Percentiles rank a stretch among this genome's conserved stretches.
phyloP scores from a whole-genome alignment of 2,113 vertebrate genomes.

The Protomyctophum bolini region DNA sequence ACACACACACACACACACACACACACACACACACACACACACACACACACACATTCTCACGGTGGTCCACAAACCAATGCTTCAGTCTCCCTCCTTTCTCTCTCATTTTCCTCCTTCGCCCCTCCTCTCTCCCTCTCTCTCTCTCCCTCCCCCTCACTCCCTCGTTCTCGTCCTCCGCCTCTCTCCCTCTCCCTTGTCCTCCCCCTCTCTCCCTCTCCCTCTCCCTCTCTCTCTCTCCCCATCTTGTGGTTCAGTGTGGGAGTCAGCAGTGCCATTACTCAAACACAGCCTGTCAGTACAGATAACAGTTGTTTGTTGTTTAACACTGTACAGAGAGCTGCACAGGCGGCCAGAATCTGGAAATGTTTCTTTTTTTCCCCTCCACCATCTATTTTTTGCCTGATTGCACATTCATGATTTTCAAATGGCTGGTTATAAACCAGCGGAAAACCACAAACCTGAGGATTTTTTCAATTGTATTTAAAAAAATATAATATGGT shows the following conservation, averaged over 20 bases:
- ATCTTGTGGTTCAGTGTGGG: conserved; percentile 43
- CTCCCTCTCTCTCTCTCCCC: conserved; percentile 4
- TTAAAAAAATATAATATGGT: conserved; percentile 1
- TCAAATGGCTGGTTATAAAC: conserved; percentile 18
- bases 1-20: conserved; percentile 21
- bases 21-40: conserved; percentile 15
- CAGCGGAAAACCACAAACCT: conserved; percentile 15
- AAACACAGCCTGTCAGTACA: conserved; percentile 62
- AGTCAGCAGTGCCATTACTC: conserved; percentile 57
- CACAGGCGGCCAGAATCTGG: conserved; percentile 44
- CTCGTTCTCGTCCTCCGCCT: not conserved
- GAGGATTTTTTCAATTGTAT: not conserved
- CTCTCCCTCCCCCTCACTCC: not conserved
- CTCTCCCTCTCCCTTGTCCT: not conserved
- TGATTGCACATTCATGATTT: conserved; percentile 47
- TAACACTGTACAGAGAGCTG: conserved; percentile 58
- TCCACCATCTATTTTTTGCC: conserved; percentile 19
- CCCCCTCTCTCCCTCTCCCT: not conserved
- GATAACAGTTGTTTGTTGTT: conserved; percentile 66
- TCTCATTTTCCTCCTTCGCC: not conserved
- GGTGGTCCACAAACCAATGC: conserved; percentile 17
- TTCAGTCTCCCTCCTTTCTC: not conserved
- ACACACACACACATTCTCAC: conserved; percentile 18
- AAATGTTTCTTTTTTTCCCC: conserved; percentile 18
- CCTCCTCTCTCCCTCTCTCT: not conserved